Percentiles rank a stretch among this genome's conserved stretches.
These are phyloP conservation scores for Meteorus cinctellus DNA, from an alignment of 2,888 invertebrate genomes.

Conservation along the genomic window DNA sequence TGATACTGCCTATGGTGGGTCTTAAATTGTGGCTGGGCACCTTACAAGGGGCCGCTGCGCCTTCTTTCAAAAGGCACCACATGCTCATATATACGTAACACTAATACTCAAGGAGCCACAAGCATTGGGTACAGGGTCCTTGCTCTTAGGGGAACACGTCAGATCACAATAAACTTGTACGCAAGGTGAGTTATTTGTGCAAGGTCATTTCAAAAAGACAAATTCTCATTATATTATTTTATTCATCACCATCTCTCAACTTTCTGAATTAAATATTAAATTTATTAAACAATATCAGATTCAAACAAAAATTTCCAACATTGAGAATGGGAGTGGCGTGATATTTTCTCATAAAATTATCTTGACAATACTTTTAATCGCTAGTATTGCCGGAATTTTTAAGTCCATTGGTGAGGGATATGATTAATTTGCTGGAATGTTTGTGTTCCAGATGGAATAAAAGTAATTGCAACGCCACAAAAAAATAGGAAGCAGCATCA, in stretches of 20 bases:
- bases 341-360: no score
- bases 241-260: not conserved
- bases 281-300: no score
- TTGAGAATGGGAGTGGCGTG: no score
- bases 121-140: not conserved
- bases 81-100: not conserved
- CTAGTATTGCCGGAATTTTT: no score
- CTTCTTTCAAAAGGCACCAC: conserved; percentile 24
- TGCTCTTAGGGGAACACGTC: conserved; percentile 3
- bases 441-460: not conserved
- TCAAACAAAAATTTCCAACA: no score
- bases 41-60: conserved; percentile 22
- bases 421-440: no score
- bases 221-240: not conserved
- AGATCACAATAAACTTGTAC: conserved; percentile 12
- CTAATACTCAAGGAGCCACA: conserved; percentile 13
- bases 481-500: not conserved
- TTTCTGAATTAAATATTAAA: not conserved
- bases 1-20: not conserved
- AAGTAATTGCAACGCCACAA: not conserved
- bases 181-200: conserved; percentile 38
- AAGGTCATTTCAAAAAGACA: not conserved
- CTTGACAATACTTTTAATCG: no score
- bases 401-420: no score
- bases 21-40: conserved; percentile 23